Evolutionary conservation across 2,797 vertebrate species (phyloP), one percentile per base, ranked within the genome.

Genomic region (Epinephelus awoara): DNA sequence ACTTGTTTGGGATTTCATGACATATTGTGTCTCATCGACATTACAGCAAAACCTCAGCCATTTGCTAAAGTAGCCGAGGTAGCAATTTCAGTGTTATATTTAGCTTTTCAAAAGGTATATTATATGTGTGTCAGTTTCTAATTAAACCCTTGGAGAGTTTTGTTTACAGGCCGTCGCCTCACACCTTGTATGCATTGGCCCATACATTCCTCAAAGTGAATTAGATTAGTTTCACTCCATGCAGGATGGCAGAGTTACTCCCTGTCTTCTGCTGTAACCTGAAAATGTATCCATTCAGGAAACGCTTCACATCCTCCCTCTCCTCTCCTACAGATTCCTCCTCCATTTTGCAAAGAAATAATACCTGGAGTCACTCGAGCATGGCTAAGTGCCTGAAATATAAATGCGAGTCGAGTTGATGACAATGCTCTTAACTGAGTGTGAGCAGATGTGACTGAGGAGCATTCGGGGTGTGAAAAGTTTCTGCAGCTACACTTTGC

Each of bases 151-250:
- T 77, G 11, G 61, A 72, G 75, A 78, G 79, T 79, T 89, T 84
- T 93, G 90, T 92, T 91, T 89, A 83, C 86, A 81, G 84, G 82
- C 78, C 64, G 44, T 80, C 44, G 57, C 64, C 91, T 91, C 89
- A 90, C 93, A 93, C 92, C 91, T 94, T 93, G 91, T 85, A 90
- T 89, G 88, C 88, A 94, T 89, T 93, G 90, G 88, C 88, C 80
- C 83, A 84, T 87, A 67, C 87, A 91, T 91, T 93, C 90, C 87
- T 91, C 85, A 85, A 89, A 91, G 81, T 84, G 86, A 93, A 93
- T 91, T 89, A 79, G 86, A 93, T 93, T 91, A 90, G 89, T 91
- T 93, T 85, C 91, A 89, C 88, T 90, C 73, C 79, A 69, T 38
- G 83, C 79, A 85, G 82, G 86, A 90, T 87, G 89, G 80, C 75